A percentile compares a stretch with the other conserved stretches of the same genome.
Conservation (phyloP, 2,888 invertebrate genomes). For the Hypselothyrea guttata region DNA sequence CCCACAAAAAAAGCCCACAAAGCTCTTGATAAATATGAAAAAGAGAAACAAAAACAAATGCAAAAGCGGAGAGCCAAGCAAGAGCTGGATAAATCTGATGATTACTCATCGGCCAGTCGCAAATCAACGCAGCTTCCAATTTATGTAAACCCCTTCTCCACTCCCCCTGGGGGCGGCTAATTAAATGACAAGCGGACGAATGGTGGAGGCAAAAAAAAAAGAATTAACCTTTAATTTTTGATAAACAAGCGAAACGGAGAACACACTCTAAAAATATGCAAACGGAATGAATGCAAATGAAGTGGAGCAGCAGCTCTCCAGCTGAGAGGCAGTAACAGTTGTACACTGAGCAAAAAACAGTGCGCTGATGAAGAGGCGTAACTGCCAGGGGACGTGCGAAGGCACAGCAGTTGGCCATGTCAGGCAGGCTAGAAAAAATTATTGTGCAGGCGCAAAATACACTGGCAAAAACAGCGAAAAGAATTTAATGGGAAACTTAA, state of each 20-base stretch:
- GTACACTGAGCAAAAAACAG: too few species aligned
- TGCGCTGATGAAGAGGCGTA: neutral
- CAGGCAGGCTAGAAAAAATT: conserved; percentile 16
- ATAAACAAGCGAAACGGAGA: conserved; percentile 45
- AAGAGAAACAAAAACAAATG: neutral
- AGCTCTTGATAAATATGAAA: conserved; percentile 21
- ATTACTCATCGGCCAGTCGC: conserved; percentile 39
- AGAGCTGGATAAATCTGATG: conserved; percentile 27
- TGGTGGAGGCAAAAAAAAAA: neutral
- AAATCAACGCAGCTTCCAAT: conserved; percentile 40
- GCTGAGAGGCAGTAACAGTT: conserved; percentile 29
- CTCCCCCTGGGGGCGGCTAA: conserved; percentile 36
- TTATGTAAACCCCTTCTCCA: neutral
- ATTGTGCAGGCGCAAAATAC: neutral
- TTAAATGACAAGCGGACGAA: conserved; percentile 40
- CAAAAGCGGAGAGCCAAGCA: neutral
- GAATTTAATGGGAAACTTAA: too few species aligned
- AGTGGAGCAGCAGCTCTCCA: conserved; percentile 40
- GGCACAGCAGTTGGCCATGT: conserved; percentile 43
- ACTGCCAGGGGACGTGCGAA: neutral
- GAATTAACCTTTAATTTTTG: conserved; percentile 67
- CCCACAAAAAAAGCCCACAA: conserved; percentile 14
- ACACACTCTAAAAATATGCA: conserved; percentile 54
- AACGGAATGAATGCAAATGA: conserved; percentile 62
- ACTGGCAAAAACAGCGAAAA: neutral